Evolutionary conservation across 1,140 invertebrate species (phyloP), one percentile per base, ranked within the genome.

Genomic region (Drosophila neocordata): DNA sequence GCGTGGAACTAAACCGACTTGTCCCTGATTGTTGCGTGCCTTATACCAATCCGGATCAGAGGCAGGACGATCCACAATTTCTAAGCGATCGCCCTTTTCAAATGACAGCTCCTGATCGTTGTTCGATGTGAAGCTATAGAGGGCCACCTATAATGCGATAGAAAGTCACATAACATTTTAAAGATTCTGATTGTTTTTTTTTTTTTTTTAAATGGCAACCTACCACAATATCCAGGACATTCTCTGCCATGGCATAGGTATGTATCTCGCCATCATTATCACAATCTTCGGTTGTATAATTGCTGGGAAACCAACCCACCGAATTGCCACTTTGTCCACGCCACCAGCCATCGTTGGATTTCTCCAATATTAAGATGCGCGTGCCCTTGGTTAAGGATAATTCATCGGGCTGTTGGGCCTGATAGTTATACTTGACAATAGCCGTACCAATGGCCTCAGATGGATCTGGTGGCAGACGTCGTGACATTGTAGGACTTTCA

Each of bases 331-430:
- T 97, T 93, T 97, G 96, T 27, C 98, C 99, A 88, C 98, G 95
- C 98, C 98, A 99, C 99, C 99, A 99, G 31, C 99, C 99, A 94
- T 99, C 99, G 73, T 98, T 98, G 77, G 97, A 99, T 93, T 99
- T 99, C 92, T 99, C 99, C 65, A 99, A 93, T 72, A 99, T 99
- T 64, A 97, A 93, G 65, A 99, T 97, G 79, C 96, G 93, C 31
- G 96, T 96, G 65, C 98, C 98, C 93, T 97, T 97, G 38, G 96
- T 95, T 48, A 99, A 93, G 1, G 97, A 96, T 6, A 99, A 92
- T 92, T 99, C 99, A 91, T 99, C 99, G 1, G 97, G 94, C 92
- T 99, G 97, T 93, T 99, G 97, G 27, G 98, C 98, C 93, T 98
- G 97, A 92, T 99, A 99, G 92, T 98, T 98, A 92, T 98, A 99